These are phyloP conservation scores for Hexactinellida sp. DNA, from an alignment of 37 sponge, comb jelly and placozoan genomes.

Conservation along the genomic window DNA sequence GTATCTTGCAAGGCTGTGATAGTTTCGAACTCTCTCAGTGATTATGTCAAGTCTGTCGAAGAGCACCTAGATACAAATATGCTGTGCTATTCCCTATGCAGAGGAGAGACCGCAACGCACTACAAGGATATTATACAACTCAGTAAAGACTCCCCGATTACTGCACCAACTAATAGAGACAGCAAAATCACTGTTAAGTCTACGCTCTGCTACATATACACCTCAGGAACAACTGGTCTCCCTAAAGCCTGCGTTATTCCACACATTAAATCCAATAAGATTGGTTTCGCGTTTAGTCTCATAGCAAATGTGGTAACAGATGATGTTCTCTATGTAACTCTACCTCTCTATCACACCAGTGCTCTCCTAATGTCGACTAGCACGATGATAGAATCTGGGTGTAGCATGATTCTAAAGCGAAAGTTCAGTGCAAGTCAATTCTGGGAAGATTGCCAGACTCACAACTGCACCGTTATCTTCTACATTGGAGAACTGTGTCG, in stretches of 20 bases:
- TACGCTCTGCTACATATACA: slow-evolving; percentile 49
- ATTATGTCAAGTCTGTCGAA: background rate
- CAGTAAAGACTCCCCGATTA: background rate
- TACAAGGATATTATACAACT: background rate
- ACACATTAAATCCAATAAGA: slow-evolving; percentile 18
- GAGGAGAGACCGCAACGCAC: background rate
- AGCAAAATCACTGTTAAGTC: slow-evolving; percentile 26
- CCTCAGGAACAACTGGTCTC: slow-evolving; percentile 78
- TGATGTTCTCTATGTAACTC: slow-evolving; percentile 51
- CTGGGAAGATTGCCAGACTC: slow-evolving; percentile 58
- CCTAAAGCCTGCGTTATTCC: slow-evolving; percentile 41
- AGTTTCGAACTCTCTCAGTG: background rate
- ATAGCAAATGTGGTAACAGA: background rate
- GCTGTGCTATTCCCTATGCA: background rate
- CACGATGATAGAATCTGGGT: slow-evolving; percentile 30
- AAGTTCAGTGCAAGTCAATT: slow-evolving; percentile 69
- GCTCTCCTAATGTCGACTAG: slow-evolving; percentile 43
- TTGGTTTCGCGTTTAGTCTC: background rate
- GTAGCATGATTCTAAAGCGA: slow-evolving; percentile 36
- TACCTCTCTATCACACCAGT: slow-evolving; percentile 67
- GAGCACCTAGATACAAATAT: background rate
- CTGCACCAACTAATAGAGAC: background rate
- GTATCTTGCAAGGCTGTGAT: slow-evolving; percentile 11
- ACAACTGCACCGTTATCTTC: slow-evolving; percentile 54
- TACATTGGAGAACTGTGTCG: slow-evolving; percentile 83